Evolutionary conservation across 1,140 invertebrate species (phyloP).

Genomic region (Drosophila erecta): DNA sequence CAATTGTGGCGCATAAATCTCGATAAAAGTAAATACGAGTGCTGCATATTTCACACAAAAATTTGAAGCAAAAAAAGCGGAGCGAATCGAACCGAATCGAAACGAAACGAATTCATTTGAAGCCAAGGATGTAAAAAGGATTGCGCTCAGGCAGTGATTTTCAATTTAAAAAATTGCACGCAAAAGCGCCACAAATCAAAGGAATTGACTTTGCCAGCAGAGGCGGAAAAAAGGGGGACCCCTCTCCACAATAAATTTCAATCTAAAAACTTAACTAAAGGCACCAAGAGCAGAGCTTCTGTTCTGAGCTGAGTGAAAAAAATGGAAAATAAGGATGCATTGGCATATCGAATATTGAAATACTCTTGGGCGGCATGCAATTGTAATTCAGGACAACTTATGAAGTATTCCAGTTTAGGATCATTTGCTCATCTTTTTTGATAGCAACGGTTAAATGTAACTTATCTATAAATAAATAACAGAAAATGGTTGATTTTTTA

Average conservation of each 20-base stretch:
- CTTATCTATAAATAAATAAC: no score
- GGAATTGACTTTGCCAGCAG: constrained; percentile 73
- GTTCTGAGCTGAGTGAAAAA: constrained; percentile 36
- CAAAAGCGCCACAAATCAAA: constrained; percentile 83
- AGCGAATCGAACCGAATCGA: constrained; percentile 19
- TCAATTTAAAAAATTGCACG: constrained; percentile 83
- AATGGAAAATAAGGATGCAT: background rate
- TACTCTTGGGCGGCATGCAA: constrained; percentile 3
- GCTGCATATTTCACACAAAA: constrained; percentile 67
- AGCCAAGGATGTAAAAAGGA: constrained; percentile 77
- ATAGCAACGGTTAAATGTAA: no score
- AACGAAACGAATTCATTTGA: constrained; percentile 76
- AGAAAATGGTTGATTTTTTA: no score
- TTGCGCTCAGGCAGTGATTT: constrained; percentile 77
- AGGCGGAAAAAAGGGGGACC: constrained; percentile 20
- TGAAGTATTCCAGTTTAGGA: no score
- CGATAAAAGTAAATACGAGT: constrained; percentile 81
- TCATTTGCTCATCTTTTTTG: no score
- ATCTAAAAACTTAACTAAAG: constrained; percentile 80
- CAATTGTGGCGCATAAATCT: constrained; percentile 80
- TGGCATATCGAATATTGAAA: background rate
- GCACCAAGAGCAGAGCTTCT: constrained; percentile 60
- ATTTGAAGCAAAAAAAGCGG: constrained; percentile 11
- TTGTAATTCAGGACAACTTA: no score
- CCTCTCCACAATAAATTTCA: constrained; percentile 73